phyloP scores from a whole-genome alignment of 2,113 vertebrate species.

The Pagrus major region DNA sequence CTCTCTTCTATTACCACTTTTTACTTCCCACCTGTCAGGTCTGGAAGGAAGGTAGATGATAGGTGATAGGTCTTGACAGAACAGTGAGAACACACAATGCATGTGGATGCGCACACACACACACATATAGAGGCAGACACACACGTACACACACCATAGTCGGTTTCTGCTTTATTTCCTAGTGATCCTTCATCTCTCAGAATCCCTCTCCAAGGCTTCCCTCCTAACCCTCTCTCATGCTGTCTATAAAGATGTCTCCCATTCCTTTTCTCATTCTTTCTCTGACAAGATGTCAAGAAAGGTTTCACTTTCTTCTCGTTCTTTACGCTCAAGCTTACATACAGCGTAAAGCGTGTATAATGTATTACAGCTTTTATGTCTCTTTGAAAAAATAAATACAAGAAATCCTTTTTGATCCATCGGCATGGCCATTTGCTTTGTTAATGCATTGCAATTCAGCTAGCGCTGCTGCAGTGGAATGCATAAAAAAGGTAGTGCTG shows the following conservation, averaged over 20 bases:
- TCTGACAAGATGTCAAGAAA: constrained; percentile 28
- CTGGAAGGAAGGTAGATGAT: constrained; percentile 30
- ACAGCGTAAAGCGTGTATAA: too few relatives aligned
- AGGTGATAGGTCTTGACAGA: constrained; percentile 42
- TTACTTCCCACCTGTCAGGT: constrained; percentile 41
- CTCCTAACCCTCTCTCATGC: constrained; percentile 28
- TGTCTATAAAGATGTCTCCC: constrained; percentile 37
- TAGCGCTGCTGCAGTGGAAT: constrained; percentile 45
- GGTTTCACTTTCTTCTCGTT: constrained; percentile 6
- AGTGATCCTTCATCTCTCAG: constrained; percentile 47
- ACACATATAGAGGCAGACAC: constrained; percentile 13
- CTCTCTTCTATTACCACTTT: constrained; percentile 22
- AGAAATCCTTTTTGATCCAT: constrained; percentile 30
- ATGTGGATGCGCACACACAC: not conserved
- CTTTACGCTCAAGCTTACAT: constrained; percentile 19
- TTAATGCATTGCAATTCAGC: constrained; percentile 41
- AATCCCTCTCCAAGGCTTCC: constrained; percentile 20
- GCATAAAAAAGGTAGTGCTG: constrained; percentile 20
- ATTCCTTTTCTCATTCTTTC: constrained; percentile 10
- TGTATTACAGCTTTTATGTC: constrained; percentile 12
- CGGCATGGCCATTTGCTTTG: constrained; percentile 41
- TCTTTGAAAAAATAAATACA: constrained; percentile 18
- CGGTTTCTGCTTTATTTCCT: constrained; percentile 31
- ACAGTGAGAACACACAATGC: constrained; percentile 25
- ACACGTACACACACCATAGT: constrained; percentile 10